Conservation (phyloP, 2,113 vertebrate species). For the Ursus arctos region DNA sequence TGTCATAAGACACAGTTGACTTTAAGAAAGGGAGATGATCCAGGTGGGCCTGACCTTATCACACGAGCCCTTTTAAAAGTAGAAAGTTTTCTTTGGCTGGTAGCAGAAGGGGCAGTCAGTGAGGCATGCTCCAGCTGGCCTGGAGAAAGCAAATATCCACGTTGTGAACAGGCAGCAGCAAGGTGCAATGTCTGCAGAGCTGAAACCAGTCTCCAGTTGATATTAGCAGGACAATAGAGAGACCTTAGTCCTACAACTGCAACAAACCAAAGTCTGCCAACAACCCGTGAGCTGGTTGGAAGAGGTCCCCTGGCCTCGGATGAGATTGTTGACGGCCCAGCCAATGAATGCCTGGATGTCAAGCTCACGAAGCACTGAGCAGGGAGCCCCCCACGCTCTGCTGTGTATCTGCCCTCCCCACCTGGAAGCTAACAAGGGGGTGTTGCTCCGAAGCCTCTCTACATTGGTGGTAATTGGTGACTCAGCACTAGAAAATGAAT, state of each 20-base stretch:
- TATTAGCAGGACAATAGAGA: background rate
- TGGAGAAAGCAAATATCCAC: background rate
- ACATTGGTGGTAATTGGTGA: background rate
- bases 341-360: background rate
- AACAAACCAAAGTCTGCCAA: background rate
- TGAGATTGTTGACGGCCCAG: background rate
- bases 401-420: background rate
- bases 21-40: background rate
- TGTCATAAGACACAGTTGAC: background rate
- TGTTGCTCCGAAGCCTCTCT: background rate
- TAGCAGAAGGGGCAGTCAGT: background rate
- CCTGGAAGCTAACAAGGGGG: rapidly evolving
- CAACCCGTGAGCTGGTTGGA: background rate
- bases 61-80: background rate
- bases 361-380: background rate
- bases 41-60: background rate
- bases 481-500: background rate
- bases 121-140: background rate
- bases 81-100: background rate
- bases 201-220: background rate
- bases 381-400: rapidly evolving
- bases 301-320: background rate
- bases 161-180: background rate
- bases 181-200: background rate
- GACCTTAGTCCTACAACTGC: background rate